A percentile compares a stretch with the other conserved stretches of the same genome.
Conservation (phyloP, 30 jellyfish, hydroid and myxozoan genomes). For the Turritopsis rubra region DNA sequence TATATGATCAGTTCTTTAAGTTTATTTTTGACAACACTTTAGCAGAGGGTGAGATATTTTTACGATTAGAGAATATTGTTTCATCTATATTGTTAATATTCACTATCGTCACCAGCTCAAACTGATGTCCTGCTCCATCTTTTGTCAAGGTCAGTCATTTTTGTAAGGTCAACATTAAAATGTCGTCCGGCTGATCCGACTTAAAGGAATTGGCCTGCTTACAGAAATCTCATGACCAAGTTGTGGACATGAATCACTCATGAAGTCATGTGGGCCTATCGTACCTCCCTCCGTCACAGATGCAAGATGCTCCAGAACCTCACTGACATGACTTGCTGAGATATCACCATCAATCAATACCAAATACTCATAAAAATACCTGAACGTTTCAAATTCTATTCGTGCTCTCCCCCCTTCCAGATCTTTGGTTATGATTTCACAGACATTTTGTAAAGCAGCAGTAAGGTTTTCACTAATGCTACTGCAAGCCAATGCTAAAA, state of each 20-base stretch:
- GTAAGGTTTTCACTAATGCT: background rate
- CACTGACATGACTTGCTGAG: conserved; percentile 52
- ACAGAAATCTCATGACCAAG: too few relatives aligned
- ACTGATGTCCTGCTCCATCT: too few relatives aligned
- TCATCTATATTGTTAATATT: too few relatives aligned
- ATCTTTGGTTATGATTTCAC: conserved; percentile 85
- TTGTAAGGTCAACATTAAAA: too few relatives aligned
- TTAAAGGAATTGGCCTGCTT: too few relatives aligned
- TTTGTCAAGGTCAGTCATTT: too few relatives aligned
- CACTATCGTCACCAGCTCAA: too few relatives aligned
- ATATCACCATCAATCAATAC: conserved; percentile 91
- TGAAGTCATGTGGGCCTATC: conserved; percentile 80
- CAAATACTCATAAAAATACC: conserved; percentile 51
- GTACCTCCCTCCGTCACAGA: conserved; percentile 63
- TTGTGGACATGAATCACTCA: conserved; percentile 80
- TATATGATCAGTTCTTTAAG: too few relatives aligned
- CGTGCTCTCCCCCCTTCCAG: conserved; percentile 95
- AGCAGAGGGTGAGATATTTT: too few relatives aligned
- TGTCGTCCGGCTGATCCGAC: too few relatives aligned
- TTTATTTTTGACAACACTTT: too few relatives aligned
- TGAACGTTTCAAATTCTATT: conserved; percentile 58
- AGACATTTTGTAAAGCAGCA: conserved; percentile 53
- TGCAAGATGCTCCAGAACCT: conserved; percentile 64
- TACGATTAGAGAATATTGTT: too few relatives aligned
- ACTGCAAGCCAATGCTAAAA: conserved; percentile 30